These are phyloP conservation scores for Pteropus alecto DNA, from an alignment of 2,113 vertebrate genomes.

Conservation along the genomic window DNA sequence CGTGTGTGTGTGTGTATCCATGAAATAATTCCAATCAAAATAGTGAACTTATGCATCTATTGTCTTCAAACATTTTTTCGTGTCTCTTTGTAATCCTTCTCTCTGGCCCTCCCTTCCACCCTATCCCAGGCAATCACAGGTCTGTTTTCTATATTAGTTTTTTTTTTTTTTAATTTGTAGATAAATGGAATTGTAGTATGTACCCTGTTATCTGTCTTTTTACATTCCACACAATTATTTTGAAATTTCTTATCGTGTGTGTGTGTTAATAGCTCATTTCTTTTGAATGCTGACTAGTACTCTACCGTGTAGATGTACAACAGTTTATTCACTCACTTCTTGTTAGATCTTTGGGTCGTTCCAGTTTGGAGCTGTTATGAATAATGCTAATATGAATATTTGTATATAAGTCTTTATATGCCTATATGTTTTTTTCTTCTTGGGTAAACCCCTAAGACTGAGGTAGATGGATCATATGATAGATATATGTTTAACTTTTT, in stretches of 20 bases:
- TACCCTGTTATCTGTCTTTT: background rate
- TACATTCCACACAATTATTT: background rate
- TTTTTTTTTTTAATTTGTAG: background rate
- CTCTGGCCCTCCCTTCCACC: rapidly evolving
- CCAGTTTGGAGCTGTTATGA: background rate
- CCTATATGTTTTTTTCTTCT: background rate
- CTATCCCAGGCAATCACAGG: background rate
- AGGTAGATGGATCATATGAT: background rate
- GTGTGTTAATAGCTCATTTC: background rate
- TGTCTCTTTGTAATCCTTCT: background rate
- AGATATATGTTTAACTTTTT: background rate
- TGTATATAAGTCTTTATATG: background rate
- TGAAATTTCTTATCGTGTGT: background rate
- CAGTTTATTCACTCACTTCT: background rate
- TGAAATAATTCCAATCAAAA: background rate
- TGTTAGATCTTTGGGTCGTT: background rate
- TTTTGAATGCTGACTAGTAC: background rate
- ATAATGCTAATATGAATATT: background rate
- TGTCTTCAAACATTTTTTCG: background rate
- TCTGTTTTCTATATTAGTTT: background rate
- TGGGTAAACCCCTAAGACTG: background rate
- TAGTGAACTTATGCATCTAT: background rate
- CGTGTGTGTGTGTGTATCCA: background rate
- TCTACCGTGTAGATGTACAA: background rate
- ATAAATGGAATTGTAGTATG: background rate